Evolutionary conservation across 2,888 invertebrate species (phyloP).

Genomic region (Frankliniella intonsa): DNA sequence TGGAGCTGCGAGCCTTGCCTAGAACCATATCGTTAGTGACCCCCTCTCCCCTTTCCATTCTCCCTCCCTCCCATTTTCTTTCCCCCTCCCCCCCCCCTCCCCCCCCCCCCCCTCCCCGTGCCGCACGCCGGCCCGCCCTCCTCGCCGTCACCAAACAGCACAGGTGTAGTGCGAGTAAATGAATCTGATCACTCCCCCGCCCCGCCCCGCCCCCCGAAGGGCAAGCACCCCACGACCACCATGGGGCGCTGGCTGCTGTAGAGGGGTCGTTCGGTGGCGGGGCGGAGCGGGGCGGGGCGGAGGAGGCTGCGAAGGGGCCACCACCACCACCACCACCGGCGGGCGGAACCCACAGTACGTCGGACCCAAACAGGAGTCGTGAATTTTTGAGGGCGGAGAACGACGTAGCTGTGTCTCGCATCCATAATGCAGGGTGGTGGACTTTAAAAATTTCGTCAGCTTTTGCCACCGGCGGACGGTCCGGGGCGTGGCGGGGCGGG

Average conservation of each 20-base stretch:
- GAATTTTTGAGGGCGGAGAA: slow-evolving; percentile 1
- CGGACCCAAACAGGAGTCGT: neutral
- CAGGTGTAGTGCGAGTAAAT: too few relatives aligned
- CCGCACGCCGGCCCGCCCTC: too few relatives aligned
- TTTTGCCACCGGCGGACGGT: neutral
- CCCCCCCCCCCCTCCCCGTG: neutral
- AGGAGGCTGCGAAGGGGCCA: neutral
- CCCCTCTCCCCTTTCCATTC: neutral
- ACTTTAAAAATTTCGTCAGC: slow-evolving; percentile 20
- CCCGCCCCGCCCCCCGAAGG: too few relatives aligned
- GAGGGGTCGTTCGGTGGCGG: too few relatives aligned
- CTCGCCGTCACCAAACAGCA: too few relatives aligned
- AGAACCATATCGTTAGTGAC: neutral
- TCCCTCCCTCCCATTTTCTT: neutral
- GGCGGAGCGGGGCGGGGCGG: neutral
- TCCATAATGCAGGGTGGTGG: neutral
- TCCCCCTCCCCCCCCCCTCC: neutral
- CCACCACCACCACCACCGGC: too few relatives aligned
- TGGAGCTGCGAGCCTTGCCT: neutral
- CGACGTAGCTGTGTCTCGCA: neutral
- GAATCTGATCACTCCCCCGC: too few relatives aligned
- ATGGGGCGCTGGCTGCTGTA: too few relatives aligned
- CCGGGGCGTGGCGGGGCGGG: neutral
- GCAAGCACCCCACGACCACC: too few relatives aligned
- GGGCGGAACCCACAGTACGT: neutral